These are phyloP conservation scores for Agapornis roseicollis DNA, from an alignment of 2,113 vertebrate genomes.

Conservation along the genomic window DNA sequence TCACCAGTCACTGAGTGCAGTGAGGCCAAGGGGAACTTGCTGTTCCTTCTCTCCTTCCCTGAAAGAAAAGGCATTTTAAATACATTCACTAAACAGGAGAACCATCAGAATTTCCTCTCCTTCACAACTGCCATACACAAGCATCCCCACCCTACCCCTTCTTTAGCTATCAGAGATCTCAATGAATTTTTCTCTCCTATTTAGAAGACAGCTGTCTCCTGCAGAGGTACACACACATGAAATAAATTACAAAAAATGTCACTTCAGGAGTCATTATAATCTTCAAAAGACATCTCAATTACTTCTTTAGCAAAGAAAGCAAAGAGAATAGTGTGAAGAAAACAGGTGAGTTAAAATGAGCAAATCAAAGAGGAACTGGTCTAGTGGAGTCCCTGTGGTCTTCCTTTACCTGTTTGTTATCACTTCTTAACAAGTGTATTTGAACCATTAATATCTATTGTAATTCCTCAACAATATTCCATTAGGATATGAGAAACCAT, in stretches of 20 bases:
- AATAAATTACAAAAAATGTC: not conserved
- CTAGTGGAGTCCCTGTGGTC: not conserved
- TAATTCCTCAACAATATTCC: slow-evolving; percentile 20
- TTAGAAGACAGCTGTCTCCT: not conserved
- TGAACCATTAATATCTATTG: not conserved
- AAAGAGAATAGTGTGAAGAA: not conserved
- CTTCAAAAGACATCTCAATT: not conserved
- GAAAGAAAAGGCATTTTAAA: not conserved
- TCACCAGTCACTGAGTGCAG: not conserved
- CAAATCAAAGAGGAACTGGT: slow-evolving; percentile 1
- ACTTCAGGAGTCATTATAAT: not conserved
- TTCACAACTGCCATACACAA: not conserved
- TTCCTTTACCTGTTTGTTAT: slow-evolving; percentile 18
- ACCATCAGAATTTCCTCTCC: not conserved
- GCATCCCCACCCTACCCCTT: not conserved
- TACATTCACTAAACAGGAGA: not conserved
- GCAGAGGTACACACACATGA: not conserved
- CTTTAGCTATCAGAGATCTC: not conserved
- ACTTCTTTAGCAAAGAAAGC: not conserved
- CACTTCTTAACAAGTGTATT: not conserved
- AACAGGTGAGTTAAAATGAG: not conserved
- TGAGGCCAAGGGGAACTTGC: not conserved
- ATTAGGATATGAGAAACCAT: slow-evolving; percentile 26
- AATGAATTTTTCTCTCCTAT: not conserved
- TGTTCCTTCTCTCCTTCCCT: fast-evolving